Evolutionary conservation across 2,113 vertebrate genomes (phyloP).

Genomic region (Ptilorrhoa leucosticta): DNA sequence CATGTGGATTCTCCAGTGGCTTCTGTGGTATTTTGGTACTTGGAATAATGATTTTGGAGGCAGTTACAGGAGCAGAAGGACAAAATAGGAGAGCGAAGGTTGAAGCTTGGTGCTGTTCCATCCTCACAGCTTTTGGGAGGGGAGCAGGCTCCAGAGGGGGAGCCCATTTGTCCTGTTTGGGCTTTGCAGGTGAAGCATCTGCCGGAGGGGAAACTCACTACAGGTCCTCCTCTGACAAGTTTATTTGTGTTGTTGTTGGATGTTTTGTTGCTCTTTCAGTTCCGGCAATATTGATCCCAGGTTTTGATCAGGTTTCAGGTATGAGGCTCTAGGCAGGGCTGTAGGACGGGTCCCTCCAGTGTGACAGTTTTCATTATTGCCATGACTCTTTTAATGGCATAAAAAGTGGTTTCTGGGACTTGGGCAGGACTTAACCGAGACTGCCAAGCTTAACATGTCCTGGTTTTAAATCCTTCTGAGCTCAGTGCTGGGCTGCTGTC

Average conservation of each 20-base stretch:
- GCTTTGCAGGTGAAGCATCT: neutral
- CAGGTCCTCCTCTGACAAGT: neutral
- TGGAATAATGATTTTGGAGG: conserved; percentile 16
- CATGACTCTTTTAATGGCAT: neutral
- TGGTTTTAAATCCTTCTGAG: neutral
- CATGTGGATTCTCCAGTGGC: conserved; percentile 53
- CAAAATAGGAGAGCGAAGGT: neutral
- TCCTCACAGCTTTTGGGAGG: neutral
- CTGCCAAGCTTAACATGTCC: neutral
- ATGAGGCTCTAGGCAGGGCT: neutral
- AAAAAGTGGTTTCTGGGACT: neutral
- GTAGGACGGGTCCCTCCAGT: neutral
- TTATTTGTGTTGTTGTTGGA: neutral
- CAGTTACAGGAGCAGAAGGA: neutral
- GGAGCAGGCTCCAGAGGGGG: neutral
- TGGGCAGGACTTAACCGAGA: neutral
- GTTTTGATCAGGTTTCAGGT: neutral
- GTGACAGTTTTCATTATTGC: neutral
- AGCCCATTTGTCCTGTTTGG: neutral
- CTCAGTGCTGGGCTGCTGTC: neutral
- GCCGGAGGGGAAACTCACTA: fast-evolving
- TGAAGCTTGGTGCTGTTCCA: neutral
- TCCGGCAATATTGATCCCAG: neutral
- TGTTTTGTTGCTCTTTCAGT: neutral
- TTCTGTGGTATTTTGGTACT: conserved; percentile 59